A percentile compares a stretch with the other conserved stretches of the same genome.
Conservation (phyloP, 2,113 vertebrate species). For the Uria aalge region DNA sequence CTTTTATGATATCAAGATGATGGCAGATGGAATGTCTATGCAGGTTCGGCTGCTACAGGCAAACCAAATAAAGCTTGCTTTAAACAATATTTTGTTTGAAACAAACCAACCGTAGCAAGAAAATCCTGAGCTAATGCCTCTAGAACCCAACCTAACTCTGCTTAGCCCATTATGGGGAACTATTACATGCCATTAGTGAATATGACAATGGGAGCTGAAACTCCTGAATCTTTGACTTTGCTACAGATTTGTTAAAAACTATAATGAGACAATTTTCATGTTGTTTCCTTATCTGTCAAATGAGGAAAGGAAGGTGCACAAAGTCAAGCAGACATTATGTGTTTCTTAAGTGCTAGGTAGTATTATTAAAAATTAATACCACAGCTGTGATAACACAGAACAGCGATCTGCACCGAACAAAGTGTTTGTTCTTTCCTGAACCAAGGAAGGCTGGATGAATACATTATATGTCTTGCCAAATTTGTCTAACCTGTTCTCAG, state of each 20-base stretch:
- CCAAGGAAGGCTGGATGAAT: not conserved
- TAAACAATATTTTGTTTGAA: slow-evolving; percentile 22
- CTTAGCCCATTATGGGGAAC: not conserved
- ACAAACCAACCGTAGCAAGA: not conserved
- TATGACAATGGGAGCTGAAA: not conserved
- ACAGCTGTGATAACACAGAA: not conserved
- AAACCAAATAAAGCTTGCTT: slow-evolving; percentile 48
- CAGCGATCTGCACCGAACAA: not conserved
- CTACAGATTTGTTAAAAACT: not conserved
- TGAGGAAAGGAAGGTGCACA: not conserved
- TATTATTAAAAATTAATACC: not conserved
- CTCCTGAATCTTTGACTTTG: not conserved
- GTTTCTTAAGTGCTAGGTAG: not conserved
- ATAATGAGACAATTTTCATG: not conserved
- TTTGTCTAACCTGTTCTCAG: not conserved
- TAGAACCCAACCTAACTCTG: not conserved
- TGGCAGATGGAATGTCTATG: not conserved
- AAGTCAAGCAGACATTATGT: not conserved
- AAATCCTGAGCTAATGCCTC: slow-evolving; percentile 8
- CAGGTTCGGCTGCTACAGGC: slow-evolving; percentile 7
- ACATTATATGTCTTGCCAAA: not conserved
- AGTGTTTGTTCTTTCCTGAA: not conserved
- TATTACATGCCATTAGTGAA: not conserved
- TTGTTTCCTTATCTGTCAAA: not conserved
- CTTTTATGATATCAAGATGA: slow-evolving; percentile 20